Evolutionary conservation across 2,888 invertebrate genomes (phyloP).

Genomic region (Sphaeridia pumilis): DNA sequence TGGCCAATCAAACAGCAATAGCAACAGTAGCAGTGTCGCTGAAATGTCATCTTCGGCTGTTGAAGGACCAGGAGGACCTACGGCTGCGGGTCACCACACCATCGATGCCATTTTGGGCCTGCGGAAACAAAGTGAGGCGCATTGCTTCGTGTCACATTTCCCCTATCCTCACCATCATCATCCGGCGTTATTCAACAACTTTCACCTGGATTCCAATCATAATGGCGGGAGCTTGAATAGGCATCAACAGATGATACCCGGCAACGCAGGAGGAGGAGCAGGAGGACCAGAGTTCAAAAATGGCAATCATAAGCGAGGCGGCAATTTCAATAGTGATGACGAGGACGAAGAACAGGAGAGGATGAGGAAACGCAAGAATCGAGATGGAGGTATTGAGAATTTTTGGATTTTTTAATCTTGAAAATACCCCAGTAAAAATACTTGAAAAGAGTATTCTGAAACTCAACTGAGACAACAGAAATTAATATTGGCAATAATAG

Average conservation of each 20-base stretch:
- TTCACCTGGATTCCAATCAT: background rate
- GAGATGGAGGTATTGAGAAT: no score
- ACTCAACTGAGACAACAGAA: no score
- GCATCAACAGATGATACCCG: constrained; percentile 17
- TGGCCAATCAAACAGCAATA: no score
- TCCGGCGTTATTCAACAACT: constrained; percentile 3
- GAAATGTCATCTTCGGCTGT: background rate
- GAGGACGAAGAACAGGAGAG: no score
- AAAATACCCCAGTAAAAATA: no score
- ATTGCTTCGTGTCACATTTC: constrained; percentile 1
- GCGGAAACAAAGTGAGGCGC: constrained; percentile 15
- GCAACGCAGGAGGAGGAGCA: background rate
- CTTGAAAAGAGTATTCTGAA: no score
- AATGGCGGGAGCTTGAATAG: background rate
- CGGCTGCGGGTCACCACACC: constrained; percentile 18
- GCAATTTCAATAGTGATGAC: constrained; percentile 8
- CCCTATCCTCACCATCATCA: constrained; percentile 5
- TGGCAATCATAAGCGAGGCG: background rate
- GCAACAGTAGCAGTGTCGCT: no score
- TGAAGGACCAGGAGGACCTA: background rate
- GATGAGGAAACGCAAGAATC: no score
- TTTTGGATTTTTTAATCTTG: no score
- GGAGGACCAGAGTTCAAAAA: constrained; percentile 2
- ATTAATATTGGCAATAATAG: no score
- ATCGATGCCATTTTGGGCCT: constrained; percentile 36